These are phyloP conservation scores for Penaeus indicus DNA, from an alignment of 1,140 invertebrate species.

Conservation along the genomic window DNA sequence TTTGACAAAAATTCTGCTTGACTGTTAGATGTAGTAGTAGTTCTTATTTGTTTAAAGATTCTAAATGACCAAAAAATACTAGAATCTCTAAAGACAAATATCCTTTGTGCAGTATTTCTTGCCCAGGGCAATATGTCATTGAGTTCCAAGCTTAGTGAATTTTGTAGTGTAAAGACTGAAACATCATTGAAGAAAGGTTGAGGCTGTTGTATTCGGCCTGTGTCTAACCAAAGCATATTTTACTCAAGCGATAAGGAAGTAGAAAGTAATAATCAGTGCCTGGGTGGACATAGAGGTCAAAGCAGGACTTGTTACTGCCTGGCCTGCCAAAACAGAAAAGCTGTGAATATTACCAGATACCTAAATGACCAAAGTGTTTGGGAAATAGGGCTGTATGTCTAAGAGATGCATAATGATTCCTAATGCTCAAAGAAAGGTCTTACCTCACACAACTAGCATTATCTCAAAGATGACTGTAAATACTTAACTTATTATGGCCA, in stretches of 20 bases:
- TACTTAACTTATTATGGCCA: slow-evolving; percentile 51
- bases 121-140: slow-evolving; percentile 35
- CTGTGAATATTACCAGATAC: slow-evolving; percentile 32
- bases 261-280: slow-evolving; percentile 43
- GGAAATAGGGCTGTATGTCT: slow-evolving; percentile 39
- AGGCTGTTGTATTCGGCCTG: too few relatives aligned
- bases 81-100: slow-evolving; percentile 37
- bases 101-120: slow-evolving; percentile 18
- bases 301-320: neutral
- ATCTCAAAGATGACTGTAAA: slow-evolving; percentile 58
- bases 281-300: slow-evolving; percentile 43
- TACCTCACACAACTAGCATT: slow-evolving; percentile 58
- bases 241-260: neutral
- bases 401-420: slow-evolving; percentile 48
- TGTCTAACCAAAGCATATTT: slow-evolving; percentile 39
- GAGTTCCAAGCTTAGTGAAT: too few relatives aligned
- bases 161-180: too few relatives aligned
- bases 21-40: slow-evolving; percentile 35
- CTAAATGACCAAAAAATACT: slow-evolving; percentile 26
- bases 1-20: slow-evolving; percentile 35
- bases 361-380: slow-evolving; percentile 50
- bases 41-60: slow-evolving; percentile 40
- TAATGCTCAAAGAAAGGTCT: slow-evolving; percentile 59
- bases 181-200: too few relatives aligned
- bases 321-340: neutral